Conservation (phyloP, 92 coral and sea anemone species). For the Umimayanthus kanabou region DNA sequence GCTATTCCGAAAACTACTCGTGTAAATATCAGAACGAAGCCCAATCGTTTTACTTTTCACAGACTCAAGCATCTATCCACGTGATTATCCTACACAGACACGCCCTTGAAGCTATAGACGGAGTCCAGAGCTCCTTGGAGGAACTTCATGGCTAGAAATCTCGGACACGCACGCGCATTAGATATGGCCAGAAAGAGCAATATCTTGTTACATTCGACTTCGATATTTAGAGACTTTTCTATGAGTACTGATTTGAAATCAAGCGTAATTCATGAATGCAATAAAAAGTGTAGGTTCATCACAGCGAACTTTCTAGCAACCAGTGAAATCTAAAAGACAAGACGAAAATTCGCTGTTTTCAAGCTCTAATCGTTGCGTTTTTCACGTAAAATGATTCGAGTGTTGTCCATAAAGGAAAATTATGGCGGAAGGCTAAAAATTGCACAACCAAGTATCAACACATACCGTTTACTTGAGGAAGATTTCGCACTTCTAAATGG, state of each 20-base stretch:
- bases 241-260: too few relatives aligned
- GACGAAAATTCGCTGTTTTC: background rate
- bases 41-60: too few relatives aligned
- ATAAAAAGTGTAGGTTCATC: too few relatives aligned
- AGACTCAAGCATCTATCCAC: too few relatives aligned
- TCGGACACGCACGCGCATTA: slow-evolving; percentile 14
- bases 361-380: slow-evolving; percentile 40
- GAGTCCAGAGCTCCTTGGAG: too few relatives aligned
- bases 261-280: too few relatives aligned
- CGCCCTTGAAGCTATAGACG: too few relatives aligned
- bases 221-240: too few relatives aligned
- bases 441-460: background rate
- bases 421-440: slow-evolving; percentile 16
- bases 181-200: background rate
- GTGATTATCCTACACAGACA: too few relatives aligned
- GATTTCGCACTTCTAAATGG: background rate
- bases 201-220: too few relatives aligned
- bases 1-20: too few relatives aligned
- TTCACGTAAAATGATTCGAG: slow-evolving; percentile 13
- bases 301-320: background rate
- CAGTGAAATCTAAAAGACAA: background rate
- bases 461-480: background rate
- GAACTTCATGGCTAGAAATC: background rate
- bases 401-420: slow-evolving; percentile 12
- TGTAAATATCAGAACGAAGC: too few relatives aligned